A percentile compares a stretch with the other conserved stretches of the same genome.
phyloP scores from a whole-genome alignment of 2,797 vertebrate genomes.

The Cephalopachus bancanus region DNA sequence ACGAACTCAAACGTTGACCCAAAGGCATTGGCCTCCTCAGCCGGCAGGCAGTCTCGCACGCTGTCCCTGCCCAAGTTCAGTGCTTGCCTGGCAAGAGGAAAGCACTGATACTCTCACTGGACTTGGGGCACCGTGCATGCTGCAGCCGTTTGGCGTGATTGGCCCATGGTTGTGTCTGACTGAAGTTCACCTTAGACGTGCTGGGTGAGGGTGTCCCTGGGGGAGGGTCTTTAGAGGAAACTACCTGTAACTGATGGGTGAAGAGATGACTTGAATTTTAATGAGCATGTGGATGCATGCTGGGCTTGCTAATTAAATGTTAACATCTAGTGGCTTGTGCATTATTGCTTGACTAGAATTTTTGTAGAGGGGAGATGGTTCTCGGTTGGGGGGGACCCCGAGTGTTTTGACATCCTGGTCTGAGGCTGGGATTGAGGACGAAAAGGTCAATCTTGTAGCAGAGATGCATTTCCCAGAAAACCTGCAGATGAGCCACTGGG shows the following conservation, averaged over 20 bases:
- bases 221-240: neutral
- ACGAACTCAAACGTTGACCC: neutral
- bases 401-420: neutral
- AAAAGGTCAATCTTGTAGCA: neutral
- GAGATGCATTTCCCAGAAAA: neutral
- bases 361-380: neutral
- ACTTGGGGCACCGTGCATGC: too few relatives aligned
- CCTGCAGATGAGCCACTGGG: neutral
- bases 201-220: neutral
- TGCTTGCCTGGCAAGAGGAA: too few relatives aligned
- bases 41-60: neutral
- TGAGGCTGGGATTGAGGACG: neutral
- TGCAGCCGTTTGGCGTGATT: too few relatives aligned
- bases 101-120: neutral
- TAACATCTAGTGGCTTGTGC: neutral
- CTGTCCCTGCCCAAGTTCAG: fast-evolving
- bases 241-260: neutral
- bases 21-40: neutral
- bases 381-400: neutral
- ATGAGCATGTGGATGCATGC: neutral
- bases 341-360: neutral
- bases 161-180: neutral
- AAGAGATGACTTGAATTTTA: too few relatives aligned
- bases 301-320: neutral
- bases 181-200: neutral